Conservation (phyloP, 1,140 invertebrate species). For the Cecropterus lyciades region DNA sequence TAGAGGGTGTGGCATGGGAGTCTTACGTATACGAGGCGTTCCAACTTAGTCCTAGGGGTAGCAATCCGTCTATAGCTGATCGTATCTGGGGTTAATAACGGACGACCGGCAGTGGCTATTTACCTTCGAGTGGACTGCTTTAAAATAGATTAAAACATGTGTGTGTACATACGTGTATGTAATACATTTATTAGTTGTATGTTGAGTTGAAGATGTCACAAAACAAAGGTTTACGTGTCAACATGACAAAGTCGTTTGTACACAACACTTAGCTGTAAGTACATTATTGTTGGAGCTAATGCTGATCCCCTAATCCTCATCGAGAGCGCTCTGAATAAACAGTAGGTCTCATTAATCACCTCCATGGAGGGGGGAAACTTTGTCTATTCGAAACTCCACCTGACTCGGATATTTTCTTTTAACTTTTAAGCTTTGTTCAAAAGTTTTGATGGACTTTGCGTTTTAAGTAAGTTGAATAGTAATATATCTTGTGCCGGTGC, state of each 20-base stretch:
- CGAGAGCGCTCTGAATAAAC: constrained; percentile 64
- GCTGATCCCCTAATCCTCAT: constrained; percentile 66
- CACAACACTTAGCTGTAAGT: constrained; percentile 36
- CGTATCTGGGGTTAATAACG: too few species aligned
- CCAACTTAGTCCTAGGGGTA: too few species aligned
- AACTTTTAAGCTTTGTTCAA: constrained; percentile 81
- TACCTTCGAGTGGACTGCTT: too few species aligned
- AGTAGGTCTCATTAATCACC: constrained; percentile 75
- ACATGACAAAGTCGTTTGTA: constrained; percentile 23
- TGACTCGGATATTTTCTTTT: constrained; percentile 81
- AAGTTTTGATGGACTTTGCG: constrained; percentile 81
- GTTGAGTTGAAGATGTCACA: too few species aligned
- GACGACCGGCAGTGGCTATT: too few species aligned
- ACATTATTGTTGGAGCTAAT: constrained; percentile 41
- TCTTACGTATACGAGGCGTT: too few species aligned
- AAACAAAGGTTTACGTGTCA: not conserved
- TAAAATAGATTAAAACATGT: too few species aligned
- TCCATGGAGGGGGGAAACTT: constrained; percentile 58
- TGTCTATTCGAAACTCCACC: constrained; percentile 76
- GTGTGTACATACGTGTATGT: too few species aligned
- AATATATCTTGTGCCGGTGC: constrained; percentile 70
- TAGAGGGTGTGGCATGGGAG: too few species aligned
- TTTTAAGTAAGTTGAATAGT: constrained; percentile 83
- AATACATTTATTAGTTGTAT: too few species aligned
- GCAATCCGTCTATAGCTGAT: too few species aligned